Base-by-base conservation (phyloP, 2,888 invertebrate genomes). In the Dryadula phaetusa region DNA sequence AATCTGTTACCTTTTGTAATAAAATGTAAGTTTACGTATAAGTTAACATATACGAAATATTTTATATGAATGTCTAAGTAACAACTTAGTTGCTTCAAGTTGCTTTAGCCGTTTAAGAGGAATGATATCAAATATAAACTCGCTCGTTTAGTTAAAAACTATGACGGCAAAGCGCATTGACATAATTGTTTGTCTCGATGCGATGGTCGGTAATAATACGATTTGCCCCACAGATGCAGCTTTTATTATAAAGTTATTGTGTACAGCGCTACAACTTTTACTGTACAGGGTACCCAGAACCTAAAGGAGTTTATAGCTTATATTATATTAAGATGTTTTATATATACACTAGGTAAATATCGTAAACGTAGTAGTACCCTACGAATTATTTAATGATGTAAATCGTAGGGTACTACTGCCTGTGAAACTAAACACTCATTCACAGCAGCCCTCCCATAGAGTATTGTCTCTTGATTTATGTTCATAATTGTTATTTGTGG, bases 381-480 rank as follows among this genome's bases (percentile, higher is more conserved):
- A 53, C 5, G 14, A 7, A 42, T 60, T 60, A 60, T 60, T 60
- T 60, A 60, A 60, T 60, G 1, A 60, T 44, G 25, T 20, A 28
- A 65, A 58, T 52, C 28, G 64, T 40, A 49, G 14, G 56, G 28
- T 63, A 10, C 16, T 7, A 14, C n/a, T 7, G 64, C 34, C 47
- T 68, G 66, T 68, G 37, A 49, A 70, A 53, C 64, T 56, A 66
- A 66, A 63, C 63, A 66, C 56, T 34, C 46, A 37, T 70, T 70
- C 68, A 62, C 67, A 58, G 20, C 58, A 70, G 64, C 69, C 70
- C 71, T 65, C 64, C 53, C 62, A 62, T 69, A 64, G 66, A 25
- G 67, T 69, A 73, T 73, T 72, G 67, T 56, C 68, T 64, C 66
- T 72, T 82, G 84, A 86, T 88, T 87, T 86, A 91, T 85, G 77